A percentile compares a stretch with the other conserved stretches of the same genome.
Conservation (phyloP, 2,888 invertebrate species). For the Lymantria dispar region DNA sequence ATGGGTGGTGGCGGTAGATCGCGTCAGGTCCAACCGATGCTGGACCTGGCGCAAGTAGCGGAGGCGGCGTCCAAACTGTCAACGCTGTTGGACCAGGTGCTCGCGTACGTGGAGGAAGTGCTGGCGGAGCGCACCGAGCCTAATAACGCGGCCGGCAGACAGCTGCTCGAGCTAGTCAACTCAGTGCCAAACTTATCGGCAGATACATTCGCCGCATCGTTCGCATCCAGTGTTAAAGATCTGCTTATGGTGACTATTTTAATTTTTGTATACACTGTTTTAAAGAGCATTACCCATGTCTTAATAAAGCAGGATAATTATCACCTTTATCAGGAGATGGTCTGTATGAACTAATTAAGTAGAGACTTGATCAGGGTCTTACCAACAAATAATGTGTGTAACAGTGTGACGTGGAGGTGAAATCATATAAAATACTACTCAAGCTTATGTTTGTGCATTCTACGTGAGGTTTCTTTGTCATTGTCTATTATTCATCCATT, state of each 20-base stretch:
- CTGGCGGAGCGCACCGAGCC: conserved; percentile 88
- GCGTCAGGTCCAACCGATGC: conserved; percentile 86
- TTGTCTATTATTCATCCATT: too few species aligned
- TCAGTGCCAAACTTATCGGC: conserved; percentile 94
- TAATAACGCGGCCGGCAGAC: conserved; percentile 94
- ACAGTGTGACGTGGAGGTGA: too few species aligned
- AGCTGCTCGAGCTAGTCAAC: conserved; percentile 94
- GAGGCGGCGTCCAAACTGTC: conserved; percentile 92
- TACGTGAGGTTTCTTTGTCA: too few species aligned
- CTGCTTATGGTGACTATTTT: conserved; percentile 89
- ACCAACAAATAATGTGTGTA: too few species aligned
- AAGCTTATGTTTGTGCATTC: too few species aligned
- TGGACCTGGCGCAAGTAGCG: conserved; percentile 88
- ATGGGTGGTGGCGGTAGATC: conserved; percentile 81
- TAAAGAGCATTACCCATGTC: too few species aligned
- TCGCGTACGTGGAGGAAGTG: conserved; percentile 96
- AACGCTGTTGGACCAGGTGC: conserved; percentile 88
- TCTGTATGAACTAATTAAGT: too few species aligned
- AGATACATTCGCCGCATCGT: conserved; percentile 96
- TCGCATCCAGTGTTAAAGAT: conserved; percentile 98
- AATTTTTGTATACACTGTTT: too few species aligned
- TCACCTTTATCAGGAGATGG: too few species aligned
- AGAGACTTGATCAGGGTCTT: too few species aligned
- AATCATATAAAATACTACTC: too few species aligned
- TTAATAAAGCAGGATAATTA: too few species aligned